Evolutionary conservation across 2,888 invertebrate genomes (phyloP), one percentile per base, ranked within the genome.

Genomic region (Shargacucullia verbasci): DNA sequence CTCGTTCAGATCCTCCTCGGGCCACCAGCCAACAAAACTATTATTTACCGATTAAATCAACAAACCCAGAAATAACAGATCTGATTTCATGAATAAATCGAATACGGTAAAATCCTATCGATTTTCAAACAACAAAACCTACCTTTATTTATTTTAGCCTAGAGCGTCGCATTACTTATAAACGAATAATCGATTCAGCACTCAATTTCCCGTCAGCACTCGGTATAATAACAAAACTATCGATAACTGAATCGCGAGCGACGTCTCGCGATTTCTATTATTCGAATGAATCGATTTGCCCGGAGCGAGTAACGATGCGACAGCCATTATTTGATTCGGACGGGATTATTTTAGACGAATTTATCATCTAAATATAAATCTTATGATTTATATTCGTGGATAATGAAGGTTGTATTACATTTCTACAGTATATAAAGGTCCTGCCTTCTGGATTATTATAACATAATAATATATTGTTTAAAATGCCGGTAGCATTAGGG

Each of bases 141-240:
- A 68, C 46, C 64, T 78, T 79, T 85, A 86, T 85, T 84, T 83
- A 81, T 81, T 72, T 72, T 81, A 58, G 87, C 89, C 83, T 56
- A 65, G 59, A 84, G 89, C 86, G 68, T 70, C 60, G 73, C 84
- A 87, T 87, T 86, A 79, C 73, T 84, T 81, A 84, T 79, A 80
- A 76, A 76, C 81, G 80, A 81, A 84, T 86, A 89, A 87, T 88
- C 86, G 83, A 90, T 88, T 85, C 87, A 85, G 77, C 84, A 86
- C 84, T 85, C 83, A 78, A 84, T 85, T 78, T 73, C 81, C 80
- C 80, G 85, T 86, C 87, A 85, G 77, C 84, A 78, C 76, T 76
- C 80, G 79, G 80, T 85, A 82, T 81, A 85, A 85, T 85, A 87
- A 84, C 83, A 84, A 86, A 88, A 81, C 84, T 85, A 87, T 88